Base-by-base conservation (phyloP, 1,140 invertebrate species). In the Ostrea denselamellosa region DNA sequence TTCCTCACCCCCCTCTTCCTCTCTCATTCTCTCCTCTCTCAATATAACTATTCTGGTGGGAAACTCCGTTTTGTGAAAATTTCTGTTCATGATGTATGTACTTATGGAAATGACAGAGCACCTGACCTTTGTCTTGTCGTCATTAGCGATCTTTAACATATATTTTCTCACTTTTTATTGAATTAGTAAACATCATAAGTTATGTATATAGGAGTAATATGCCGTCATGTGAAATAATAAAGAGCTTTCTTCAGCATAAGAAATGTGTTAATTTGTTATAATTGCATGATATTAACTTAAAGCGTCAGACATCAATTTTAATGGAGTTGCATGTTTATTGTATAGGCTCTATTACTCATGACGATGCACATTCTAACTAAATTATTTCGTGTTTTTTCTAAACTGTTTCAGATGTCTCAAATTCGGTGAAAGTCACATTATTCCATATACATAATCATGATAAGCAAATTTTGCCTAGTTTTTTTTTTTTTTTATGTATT, bases 351-450 rank as follows among this genome's bases (percentile, higher is more conserved):
- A 34, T 77, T 77, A 28, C 25, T 34, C 28, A 9, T 77, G 68
- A 77, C 68, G 28, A 77, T 77, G 68, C 68, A 77, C 68, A 77
- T 77, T 77, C 68, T 77, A 62, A 62, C 17, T n/a, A 62, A n/a
- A 62, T 62, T 7, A 62, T 62, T 62, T 62, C 56, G 56, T 62
- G 56, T 14, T 62, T 62, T 62, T 62, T 62, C 56, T 19, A 7
- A 58, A 58, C 14, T 19, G 14, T n/a, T 62, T 7, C 7, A 62
- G 12, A 62, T 62, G 17, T 19, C n/a, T 19, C 5, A 62, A 62
- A 62, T 17, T 62, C 56, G 56, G 56, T 62, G 17, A 62, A 19
- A 62, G 56, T 7, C 56, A 56, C 9, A 9, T 56, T 56, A 62
- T n/a, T 62, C 17, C n/a, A n/a, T 19, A 62, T 19, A 62, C 56